Evolutionary conservation across 2,797 vertebrate species (phyloP).

Genomic region (Varecia variegata): DNA sequence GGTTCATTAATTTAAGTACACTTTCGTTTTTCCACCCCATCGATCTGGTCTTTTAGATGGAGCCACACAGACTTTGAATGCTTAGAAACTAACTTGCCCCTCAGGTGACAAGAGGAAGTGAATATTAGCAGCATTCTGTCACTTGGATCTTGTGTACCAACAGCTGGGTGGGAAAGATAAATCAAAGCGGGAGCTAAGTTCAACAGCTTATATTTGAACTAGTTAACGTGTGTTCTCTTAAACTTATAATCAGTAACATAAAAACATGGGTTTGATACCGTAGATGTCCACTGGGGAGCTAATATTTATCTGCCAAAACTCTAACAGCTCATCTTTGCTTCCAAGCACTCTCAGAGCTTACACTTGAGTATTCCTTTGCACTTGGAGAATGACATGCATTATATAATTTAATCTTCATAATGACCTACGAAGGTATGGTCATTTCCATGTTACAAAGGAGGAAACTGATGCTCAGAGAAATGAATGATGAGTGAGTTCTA

Average conservation of each 20-base stretch:
- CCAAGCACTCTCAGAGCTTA: not conserved
- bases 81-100: not conserved
- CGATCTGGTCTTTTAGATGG: not conserved
- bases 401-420: not conserved
- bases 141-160: not conserved
- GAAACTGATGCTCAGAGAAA: not conserved
- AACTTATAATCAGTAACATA: not conserved
- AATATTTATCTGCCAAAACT: slow-evolving; percentile 12
- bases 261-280: not conserved
- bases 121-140: not conserved
- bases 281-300: not conserved
- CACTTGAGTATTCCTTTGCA: not conserved
- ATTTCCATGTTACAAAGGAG: not conserved
- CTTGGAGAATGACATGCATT: not conserved
- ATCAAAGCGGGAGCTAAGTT: slow-evolving; percentile 41
- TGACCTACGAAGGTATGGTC: not conserved
- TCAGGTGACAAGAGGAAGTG: not conserved
- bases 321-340: slow-evolving; percentile 15
- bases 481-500: not conserved
- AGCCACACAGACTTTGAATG: not conserved
- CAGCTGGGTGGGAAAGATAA: slow-evolving; percentile 32
- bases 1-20: not conserved
- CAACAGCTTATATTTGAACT: slow-evolving; percentile 14
- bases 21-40: not conserved
- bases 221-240: slow-evolving; percentile 36